A percentile compares a stretch with the other conserved stretches of the same genome.
Conservation (phyloP, 1,140 invertebrate species). For the Drosophila malerkotliana region DNA sequence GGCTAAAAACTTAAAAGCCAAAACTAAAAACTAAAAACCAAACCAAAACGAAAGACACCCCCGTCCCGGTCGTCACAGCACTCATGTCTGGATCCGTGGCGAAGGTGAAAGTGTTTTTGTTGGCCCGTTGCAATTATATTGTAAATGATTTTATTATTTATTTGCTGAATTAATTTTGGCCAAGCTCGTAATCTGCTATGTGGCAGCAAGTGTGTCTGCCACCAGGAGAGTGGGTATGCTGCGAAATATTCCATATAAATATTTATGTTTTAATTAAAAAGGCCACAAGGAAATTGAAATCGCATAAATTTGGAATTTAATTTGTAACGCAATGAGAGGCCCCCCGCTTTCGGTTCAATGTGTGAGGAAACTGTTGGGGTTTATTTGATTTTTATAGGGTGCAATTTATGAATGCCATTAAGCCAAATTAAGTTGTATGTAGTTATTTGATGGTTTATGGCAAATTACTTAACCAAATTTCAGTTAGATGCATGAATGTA, state of each 20-base stretch:
- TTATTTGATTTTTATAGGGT: conserved; percentile 74
- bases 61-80: background rate
- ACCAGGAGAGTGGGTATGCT: conserved; percentile 2
- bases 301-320: conserved; percentile 69
- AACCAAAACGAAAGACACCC: conserved; percentile 10
- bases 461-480: conserved; percentile 1
- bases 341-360: background rate
- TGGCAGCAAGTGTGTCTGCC: conserved; percentile 18
- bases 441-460: conserved; percentile 39
- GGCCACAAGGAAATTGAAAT: conserved; percentile 79
- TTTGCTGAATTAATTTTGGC: conserved; percentile 77
- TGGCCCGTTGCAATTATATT: conserved; percentile 74
- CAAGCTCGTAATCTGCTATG: conserved; percentile 19
- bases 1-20: conserved; percentile 7
- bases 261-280: conserved; percentile 83
- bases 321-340: conserved; percentile 51
- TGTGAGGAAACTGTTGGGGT: conserved; percentile 48
- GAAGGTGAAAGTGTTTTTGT: conserved; percentile 79
- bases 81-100: conserved; percentile 45
- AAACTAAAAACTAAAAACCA: conserved; percentile 15
- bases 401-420: conserved; percentile 70
- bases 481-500: background rate
- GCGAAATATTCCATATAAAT: conserved; percentile 80
- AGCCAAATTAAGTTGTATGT: conserved; percentile 64
- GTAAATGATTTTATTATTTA: conserved; percentile 83